phyloP scores from a whole-genome alignment of 2,888 invertebrate genomes.

The Minunthozetes semirufus region DNA sequence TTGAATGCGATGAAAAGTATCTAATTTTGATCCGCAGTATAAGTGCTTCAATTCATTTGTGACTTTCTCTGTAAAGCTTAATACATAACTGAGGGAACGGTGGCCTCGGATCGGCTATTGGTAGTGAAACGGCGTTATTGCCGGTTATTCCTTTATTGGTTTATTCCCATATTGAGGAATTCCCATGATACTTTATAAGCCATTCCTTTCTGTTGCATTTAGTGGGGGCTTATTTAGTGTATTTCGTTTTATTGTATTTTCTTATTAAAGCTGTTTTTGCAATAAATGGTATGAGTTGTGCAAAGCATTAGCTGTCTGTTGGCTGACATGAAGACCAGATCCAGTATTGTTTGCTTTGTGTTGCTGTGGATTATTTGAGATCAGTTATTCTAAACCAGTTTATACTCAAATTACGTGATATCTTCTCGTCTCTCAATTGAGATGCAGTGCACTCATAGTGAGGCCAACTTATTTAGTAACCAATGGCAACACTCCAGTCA shows the following conservation, averaged over 20 bases:
- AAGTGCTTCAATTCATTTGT: constrained; percentile 10
- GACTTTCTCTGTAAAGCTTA: neutral
- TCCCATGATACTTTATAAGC: neutral
- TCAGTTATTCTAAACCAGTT: constrained; percentile 18
- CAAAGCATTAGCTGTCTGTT: neutral
- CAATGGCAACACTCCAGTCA: neutral
- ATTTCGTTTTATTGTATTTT: constrained; percentile 15
- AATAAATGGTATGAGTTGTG: neutral
- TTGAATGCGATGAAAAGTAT: neutral
- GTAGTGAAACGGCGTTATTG: too few species aligned
- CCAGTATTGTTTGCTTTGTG: neutral
- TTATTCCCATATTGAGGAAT: neutral
- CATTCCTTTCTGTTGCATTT: constrained; percentile 14
- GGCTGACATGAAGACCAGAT: neutral
- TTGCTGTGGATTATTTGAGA: constrained; percentile 3
- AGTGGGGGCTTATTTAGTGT: neutral
- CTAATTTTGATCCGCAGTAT: neutral
- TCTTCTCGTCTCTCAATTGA: constrained; percentile 6
- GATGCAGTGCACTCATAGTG: neutral
- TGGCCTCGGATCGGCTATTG: too few species aligned
- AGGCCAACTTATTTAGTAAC: neutral
- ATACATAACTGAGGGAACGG: neutral
- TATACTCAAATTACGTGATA: constrained; percentile 22
- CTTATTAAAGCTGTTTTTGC: constrained; percentile 15
- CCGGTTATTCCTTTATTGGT: too few species aligned